Evolutionary conservation across 2,113 vertebrate species (phyloP).

Genomic region (Porphyrio hochstetteri): DNA sequence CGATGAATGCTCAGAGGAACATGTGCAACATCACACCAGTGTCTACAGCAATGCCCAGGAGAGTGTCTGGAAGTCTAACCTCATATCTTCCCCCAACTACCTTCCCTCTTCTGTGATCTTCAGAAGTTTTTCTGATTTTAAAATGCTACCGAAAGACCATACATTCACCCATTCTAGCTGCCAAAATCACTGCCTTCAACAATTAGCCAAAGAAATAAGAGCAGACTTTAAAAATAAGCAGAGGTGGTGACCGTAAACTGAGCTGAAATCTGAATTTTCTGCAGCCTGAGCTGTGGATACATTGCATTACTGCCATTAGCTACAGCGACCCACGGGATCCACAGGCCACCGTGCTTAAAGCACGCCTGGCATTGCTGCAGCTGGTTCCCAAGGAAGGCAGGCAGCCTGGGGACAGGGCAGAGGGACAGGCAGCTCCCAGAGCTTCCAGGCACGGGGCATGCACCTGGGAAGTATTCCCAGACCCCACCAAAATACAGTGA

Average conservation of each 20-base stretch:
- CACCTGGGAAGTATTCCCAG: neutral
- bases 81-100: neutral
- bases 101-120: neutral
- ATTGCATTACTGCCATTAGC: neutral
- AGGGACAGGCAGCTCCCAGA: neutral
- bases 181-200: neutral
- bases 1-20: neutral
- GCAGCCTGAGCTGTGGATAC: neutral
- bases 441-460: accelerated
- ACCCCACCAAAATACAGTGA: neutral
- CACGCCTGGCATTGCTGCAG: accelerated
- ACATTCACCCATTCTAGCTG: too few species aligned
- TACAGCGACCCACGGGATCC: accelerated
- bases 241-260: neutral
- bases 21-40: accelerated
- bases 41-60: neutral
- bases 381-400: neutral
- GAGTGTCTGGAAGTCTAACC: neutral
- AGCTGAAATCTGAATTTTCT: neutral
- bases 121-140: too few species aligned
- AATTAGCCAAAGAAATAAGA: neutral
- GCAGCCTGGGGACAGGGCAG: accelerated
- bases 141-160: too few species aligned
- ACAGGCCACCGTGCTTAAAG: neutral
- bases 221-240: neutral